These are phyloP conservation scores for Habrosyne pyritoides DNA, from an alignment of 2,888 invertebrate genomes.

Conservation along the genomic window DNA sequence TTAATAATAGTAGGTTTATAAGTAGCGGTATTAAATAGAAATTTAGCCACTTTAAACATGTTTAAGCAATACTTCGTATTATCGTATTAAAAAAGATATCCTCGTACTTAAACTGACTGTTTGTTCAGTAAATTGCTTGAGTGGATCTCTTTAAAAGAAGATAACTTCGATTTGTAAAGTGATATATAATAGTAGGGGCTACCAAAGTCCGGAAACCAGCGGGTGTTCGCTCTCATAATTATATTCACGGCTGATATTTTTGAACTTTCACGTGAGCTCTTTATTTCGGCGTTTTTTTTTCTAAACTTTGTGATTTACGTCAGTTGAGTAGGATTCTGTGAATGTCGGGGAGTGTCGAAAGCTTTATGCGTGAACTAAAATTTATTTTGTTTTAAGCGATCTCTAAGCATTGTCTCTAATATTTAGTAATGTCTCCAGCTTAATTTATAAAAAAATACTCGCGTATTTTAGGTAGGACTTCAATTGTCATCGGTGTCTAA, in stretches of 20 bases:
- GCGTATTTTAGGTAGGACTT: not conserved
- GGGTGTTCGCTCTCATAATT: slow-evolving; percentile 79
- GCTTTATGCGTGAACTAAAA: slow-evolving; percentile 69
- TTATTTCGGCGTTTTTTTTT: slow-evolving; percentile 75
- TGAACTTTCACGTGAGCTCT: slow-evolving; percentile 80
- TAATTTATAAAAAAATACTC: slow-evolving; percentile 5
- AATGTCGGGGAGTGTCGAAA: slow-evolving; percentile 74
- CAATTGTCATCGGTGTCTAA: not conserved
- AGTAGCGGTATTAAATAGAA: too few relatives aligned
- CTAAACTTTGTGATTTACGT: slow-evolving; percentile 80
- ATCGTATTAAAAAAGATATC: too few relatives aligned
- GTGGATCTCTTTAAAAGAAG: not conserved
- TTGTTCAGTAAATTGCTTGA: not conserved
- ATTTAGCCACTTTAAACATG: too few relatives aligned
- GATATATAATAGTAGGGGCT: slow-evolving; percentile 55
- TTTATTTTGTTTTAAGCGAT: slow-evolving; percentile 77
- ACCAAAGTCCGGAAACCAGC: slow-evolving; percentile 73
- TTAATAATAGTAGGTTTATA: too few relatives aligned
- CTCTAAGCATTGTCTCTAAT: slow-evolving; percentile 53
- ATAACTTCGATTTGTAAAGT: slow-evolving; percentile 24
- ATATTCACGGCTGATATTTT: slow-evolving; percentile 81
- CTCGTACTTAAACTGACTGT: not conserved
- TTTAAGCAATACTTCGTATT: too few relatives aligned
- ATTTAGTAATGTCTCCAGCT: slow-evolving; percentile 24
- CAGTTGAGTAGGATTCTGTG: slow-evolving; percentile 67